phyloP scores from a whole-genome alignment of 2,797 vertebrate species.

The Crocodylus rhombifer region DNA sequence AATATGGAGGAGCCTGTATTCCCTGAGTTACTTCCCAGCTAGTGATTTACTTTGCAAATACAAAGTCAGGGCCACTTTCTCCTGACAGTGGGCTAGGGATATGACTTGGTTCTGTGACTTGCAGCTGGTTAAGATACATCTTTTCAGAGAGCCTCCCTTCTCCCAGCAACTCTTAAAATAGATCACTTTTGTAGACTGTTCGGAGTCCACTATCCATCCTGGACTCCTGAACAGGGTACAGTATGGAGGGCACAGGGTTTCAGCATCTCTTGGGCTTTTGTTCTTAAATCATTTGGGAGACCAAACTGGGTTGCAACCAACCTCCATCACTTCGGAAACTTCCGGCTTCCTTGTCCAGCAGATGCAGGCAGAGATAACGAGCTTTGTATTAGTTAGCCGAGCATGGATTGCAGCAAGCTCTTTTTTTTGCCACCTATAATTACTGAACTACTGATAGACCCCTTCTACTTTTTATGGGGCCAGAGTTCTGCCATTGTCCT shows the following conservation, averaged over 20 bases:
- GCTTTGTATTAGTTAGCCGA: not conserved
- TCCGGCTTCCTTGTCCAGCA: not conserved
- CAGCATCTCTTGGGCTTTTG: not conserved
- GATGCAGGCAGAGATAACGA: not conserved
- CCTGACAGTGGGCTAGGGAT: not conserved
- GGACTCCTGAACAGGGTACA: not conserved
- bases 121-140: not conserved
- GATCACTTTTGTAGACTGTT: not conserved
- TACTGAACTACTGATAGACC: not conserved
- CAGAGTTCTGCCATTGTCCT: not conserved
- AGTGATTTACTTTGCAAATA: not conserved
- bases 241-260: not conserved
- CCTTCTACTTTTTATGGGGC: not conserved
- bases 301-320: not conserved
- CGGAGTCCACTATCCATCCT: not conserved
- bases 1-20: not conserved
- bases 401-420: not conserved
- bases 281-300: not conserved
- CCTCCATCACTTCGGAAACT: not conserved
- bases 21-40: conserved; percentile 8
- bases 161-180: not conserved
- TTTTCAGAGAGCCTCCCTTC: not conserved
- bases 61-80: not conserved
- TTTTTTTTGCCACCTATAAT: not conserved
- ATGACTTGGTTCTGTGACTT: too few relatives aligned